Conservation (phyloP, 2,888 invertebrate species). For the Drosophila setosimentum region DNA sequence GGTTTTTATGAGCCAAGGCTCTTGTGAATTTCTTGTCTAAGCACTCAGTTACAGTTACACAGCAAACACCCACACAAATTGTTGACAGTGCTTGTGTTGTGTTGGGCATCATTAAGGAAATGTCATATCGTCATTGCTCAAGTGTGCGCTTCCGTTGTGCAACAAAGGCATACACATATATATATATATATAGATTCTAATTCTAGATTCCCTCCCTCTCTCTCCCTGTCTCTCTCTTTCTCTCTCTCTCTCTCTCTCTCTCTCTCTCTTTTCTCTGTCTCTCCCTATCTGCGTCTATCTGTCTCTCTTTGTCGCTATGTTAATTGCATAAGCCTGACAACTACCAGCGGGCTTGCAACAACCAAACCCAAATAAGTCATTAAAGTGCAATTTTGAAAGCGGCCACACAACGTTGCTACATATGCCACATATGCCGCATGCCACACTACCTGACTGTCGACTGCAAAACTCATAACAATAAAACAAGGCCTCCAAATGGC, state of each 20-base stretch:
- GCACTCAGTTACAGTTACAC: conserved; percentile 61
- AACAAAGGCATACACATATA: conserved; percentile 9
- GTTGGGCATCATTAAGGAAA: conserved; percentile 82
- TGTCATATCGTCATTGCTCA: conserved; percentile 80
- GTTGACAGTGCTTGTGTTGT: conserved; percentile 35
- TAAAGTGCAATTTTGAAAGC: conserved; percentile 77
- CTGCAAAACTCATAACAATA: conserved; percentile 73
- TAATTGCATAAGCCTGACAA: conserved; percentile 49
- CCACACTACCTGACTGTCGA: conserved; percentile 31
- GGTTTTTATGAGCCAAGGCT: conserved; percentile 51
- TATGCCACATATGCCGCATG: background rate
- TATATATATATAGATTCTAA: background rate
- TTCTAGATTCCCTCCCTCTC: background rate
- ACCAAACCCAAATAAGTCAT: conserved; percentile 74
- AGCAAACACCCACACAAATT: conserved; percentile 17
- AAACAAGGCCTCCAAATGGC: conserved; percentile 63
- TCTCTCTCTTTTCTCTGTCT: conserved; percentile 8
- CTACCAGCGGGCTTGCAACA: conserved; percentile 18
- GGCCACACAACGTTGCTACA: conserved; percentile 26
- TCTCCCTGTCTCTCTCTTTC: conserved; percentile 26
- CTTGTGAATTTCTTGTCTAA: conserved; percentile 46
- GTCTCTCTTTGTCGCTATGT: conserved; percentile 42
- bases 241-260: background rate
- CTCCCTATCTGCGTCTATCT: conserved; percentile 12
- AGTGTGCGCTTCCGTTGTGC: conserved; percentile 78